Percentiles rank a stretch among this genome's conserved stretches.
phyloP scores from a whole-genome alignment of 2,797 vertebrate species.

The Anguilla pacifica region DNA sequence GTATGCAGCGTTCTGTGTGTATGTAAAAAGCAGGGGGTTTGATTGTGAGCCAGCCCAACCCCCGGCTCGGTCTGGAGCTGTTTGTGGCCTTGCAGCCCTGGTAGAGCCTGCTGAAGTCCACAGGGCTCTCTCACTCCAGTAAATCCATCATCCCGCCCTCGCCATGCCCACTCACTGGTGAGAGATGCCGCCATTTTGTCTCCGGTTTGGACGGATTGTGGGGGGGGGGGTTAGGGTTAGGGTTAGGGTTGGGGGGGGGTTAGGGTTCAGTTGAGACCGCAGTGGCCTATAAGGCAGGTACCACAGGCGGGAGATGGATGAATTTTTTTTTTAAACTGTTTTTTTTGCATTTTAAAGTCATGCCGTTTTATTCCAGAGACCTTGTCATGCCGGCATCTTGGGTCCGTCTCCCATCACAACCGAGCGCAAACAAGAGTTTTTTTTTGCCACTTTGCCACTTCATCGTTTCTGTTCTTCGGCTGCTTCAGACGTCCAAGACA shows the following conservation, averaged over 20 bases:
- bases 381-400: not conserved
- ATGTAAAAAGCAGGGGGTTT: not conserved
- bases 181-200: constrained; percentile 69
- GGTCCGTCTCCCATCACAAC: not conserved
- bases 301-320: constrained; percentile 53
- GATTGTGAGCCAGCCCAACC: not conserved
- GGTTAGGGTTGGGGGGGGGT: too few species aligned
- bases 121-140: constrained; percentile 26
- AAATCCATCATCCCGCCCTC: constrained; percentile 21
- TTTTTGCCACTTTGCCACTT: not conserved
- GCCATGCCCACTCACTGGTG: constrained; percentile 60
- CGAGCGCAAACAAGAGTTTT: not conserved
- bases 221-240: constrained; percentile 8
- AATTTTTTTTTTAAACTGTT: not conserved
- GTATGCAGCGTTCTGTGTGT: not conserved
- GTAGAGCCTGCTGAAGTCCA: constrained; percentile 41
- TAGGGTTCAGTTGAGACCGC: constrained; percentile 60
- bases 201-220: constrained; percentile 70
- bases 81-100: constrained; percentile 30
- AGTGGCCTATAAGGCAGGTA: constrained; percentile 58
- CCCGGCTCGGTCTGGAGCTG: constrained; percentile 24
- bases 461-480: not conserved
- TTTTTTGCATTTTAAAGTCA: constrained; percentile 7
- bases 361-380: not conserved
- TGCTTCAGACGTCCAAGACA: not conserved